phyloP scores from a whole-genome alignment of 1,140 invertebrate genomes.

The Cydia pomonella region DNA sequence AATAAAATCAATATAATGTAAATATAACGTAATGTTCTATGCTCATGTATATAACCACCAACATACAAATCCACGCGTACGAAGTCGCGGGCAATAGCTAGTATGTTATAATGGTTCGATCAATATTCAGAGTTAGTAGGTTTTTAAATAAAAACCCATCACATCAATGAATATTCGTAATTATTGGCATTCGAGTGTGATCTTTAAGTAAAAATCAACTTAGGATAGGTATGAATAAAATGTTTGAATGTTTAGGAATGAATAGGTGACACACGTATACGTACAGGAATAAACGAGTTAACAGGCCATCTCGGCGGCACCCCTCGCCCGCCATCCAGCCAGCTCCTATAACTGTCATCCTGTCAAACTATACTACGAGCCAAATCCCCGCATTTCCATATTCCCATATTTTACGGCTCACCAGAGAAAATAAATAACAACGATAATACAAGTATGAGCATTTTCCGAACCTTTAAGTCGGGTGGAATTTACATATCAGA shows the following conservation, averaged over 20 bases:
- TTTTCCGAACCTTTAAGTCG: conserved; percentile 68
- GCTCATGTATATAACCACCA: no score
- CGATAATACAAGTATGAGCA: conserved; percentile 74
- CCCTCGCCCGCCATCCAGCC: conserved; percentile 42
- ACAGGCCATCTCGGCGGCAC: conserved; percentile 55
- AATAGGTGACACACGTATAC: conserved; percentile 41
- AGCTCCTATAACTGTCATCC: conserved; percentile 74
- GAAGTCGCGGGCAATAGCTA: no score
- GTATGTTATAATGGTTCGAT: no score
- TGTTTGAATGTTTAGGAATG: conserved; percentile 34
- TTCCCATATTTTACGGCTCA: conserved; percentile 73
- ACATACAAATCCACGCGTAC: no score
- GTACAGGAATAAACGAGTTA: conserved; percentile 63
- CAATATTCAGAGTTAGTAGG: no score
- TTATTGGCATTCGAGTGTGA: not conserved
- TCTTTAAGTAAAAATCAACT: conserved; percentile 42
- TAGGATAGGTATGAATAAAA: conserved; percentile 34
- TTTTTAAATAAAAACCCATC: no score
- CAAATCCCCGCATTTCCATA: conserved; percentile 76
- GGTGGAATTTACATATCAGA: conserved; percentile 76
- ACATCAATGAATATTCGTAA: no score
- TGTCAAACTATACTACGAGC: conserved; percentile 69
- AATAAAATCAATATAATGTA: no score
- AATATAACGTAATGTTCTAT: no score
- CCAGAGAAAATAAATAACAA: conserved; percentile 76